A percentile compares a stretch with the other conserved stretches of the same genome.
Conservation (phyloP, 1,140 invertebrate genomes). For the Drosophila gunungcola region DNA sequence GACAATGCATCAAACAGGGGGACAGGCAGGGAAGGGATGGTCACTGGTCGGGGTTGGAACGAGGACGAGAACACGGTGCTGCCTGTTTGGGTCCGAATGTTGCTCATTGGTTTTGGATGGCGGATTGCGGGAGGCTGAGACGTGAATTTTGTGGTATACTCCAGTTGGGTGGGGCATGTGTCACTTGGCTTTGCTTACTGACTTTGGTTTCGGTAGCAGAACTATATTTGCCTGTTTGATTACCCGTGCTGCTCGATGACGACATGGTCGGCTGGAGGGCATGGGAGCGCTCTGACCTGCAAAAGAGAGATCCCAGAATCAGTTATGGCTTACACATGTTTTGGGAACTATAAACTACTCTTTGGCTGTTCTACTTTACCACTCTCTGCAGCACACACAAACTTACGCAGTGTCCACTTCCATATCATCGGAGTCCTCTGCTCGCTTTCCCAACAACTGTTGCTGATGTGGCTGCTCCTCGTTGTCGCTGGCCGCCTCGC, state of each 20-base stretch:
- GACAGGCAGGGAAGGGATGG: slow-evolving; percentile 12
- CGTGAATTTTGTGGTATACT: slow-evolving; percentile 79
- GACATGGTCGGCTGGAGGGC: slow-evolving; percentile 61
- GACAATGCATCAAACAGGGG: slow-evolving; percentile 20
- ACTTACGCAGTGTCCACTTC: slow-evolving; percentile 84
- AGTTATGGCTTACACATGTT: not conserved
- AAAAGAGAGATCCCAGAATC: slow-evolving; percentile 49
- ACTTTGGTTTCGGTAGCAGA: slow-evolving; percentile 92
- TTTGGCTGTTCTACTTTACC: slow-evolving; percentile 73
- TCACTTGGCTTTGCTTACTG: slow-evolving; percentile 94
- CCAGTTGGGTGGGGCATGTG: slow-evolving; percentile 72
- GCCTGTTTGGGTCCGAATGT: slow-evolving; percentile 23
- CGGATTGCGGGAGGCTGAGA: slow-evolving; percentile 48
- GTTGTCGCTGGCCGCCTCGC: slow-evolving; percentile 55
- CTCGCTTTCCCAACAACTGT: slow-evolving; percentile 38
- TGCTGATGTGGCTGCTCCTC: slow-evolving; percentile 47
- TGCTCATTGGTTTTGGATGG: slow-evolving; percentile 39
- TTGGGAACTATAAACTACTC: not conserved
- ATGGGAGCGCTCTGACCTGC: slow-evolving; percentile 79
- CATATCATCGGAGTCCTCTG: slow-evolving; percentile 73
- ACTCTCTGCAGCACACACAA: slow-evolving; percentile 53
- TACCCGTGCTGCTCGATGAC: slow-evolving; percentile 77
- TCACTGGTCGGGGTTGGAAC: slow-evolving; percentile 19
- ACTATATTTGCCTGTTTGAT: slow-evolving; percentile 85
- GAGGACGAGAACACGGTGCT: slow-evolving; percentile 18